Conservation (phyloP, 2,888 invertebrate species). For the Rhimphoctona megacephalus region DNA sequence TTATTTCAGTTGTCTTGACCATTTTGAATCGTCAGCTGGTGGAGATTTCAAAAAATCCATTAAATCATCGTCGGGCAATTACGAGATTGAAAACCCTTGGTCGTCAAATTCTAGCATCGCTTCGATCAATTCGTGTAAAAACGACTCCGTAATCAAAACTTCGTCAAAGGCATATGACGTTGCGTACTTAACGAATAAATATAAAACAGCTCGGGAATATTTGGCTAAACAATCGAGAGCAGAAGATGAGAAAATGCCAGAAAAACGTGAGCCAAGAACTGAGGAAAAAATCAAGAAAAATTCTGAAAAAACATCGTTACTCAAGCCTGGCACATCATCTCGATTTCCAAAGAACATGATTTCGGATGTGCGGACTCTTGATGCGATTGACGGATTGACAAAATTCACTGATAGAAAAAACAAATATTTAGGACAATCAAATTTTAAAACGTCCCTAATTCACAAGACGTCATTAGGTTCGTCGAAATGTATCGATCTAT, state of each 20-base stretch:
- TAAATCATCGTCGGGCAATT: constrained; percentile 45
- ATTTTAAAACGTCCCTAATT: not conserved
- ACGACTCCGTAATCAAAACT: not conserved
- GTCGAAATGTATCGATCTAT: not conserved
- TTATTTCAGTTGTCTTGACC: not conserved
- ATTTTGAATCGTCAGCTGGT: not conserved
- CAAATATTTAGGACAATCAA: constrained; percentile 1
- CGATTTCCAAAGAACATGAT: not conserved
- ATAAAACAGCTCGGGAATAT: constrained; percentile 24
- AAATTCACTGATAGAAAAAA: not conserved
- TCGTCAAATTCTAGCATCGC: constrained; percentile 55
- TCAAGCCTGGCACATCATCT: not conserved
- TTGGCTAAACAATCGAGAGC: not conserved
- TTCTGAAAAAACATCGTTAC: constrained; percentile 8
- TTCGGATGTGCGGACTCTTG: not conserved
- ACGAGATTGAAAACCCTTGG: constrained; percentile 48
- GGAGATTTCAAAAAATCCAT: constrained; percentile 29
- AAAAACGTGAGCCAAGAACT: not conserved
- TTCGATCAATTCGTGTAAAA: constrained; percentile 12
- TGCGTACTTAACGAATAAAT: constrained; percentile 18
- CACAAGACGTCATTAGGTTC: not conserved
- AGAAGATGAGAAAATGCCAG: not conserved
- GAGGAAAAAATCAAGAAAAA: not conserved
- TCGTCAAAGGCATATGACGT: not conserved
- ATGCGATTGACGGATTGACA: constrained; percentile 11